Conservation (phyloP, 2,113 vertebrate genomes). For the Triplophysa tibetana region DNA sequence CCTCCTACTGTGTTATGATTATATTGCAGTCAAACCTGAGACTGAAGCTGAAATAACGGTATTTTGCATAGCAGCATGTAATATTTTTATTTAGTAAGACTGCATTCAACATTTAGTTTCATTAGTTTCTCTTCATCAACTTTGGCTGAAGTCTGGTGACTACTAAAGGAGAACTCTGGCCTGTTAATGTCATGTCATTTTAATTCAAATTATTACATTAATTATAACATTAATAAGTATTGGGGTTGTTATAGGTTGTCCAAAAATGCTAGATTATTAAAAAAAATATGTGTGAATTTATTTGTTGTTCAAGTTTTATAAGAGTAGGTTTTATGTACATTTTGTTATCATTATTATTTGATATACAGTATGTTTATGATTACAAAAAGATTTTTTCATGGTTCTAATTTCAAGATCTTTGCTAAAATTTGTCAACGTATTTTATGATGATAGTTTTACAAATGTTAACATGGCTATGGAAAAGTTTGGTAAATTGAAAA, state of each 20-base stretch:
- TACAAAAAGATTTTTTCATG: too few species aligned
- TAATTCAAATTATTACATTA: too few species aligned
- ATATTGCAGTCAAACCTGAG: conserved; percentile 17
- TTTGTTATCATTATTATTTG: too few species aligned
- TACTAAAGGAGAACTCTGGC: conserved; percentile 32
- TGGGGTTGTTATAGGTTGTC: too few species aligned
- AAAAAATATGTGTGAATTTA: too few species aligned
- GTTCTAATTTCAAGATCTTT: too few species aligned
- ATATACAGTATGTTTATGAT: too few species aligned
- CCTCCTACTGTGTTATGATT: conserved; percentile 12
- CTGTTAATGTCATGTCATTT: not conserved
- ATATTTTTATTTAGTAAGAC: not conserved
- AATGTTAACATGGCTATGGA: not conserved
- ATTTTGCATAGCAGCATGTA: not conserved
- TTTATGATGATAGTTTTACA: not conserved
- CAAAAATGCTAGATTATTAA: too few species aligned
- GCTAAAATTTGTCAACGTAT: too few species aligned
- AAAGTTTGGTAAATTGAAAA: not conserved
- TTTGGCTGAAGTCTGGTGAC: conserved; percentile 1
- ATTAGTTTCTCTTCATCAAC: not conserved
- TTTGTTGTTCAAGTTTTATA: too few species aligned
- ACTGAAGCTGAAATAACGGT: not conserved
- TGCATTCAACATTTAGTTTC: not conserved
- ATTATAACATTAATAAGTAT: too few species aligned
- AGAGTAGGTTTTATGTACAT: too few species aligned